A percentile compares a stretch with the other conserved stretches of the same genome.
phyloP scores from a whole-genome alignment of 2,888 invertebrate genomes.

The Drosophila mimetica region DNA sequence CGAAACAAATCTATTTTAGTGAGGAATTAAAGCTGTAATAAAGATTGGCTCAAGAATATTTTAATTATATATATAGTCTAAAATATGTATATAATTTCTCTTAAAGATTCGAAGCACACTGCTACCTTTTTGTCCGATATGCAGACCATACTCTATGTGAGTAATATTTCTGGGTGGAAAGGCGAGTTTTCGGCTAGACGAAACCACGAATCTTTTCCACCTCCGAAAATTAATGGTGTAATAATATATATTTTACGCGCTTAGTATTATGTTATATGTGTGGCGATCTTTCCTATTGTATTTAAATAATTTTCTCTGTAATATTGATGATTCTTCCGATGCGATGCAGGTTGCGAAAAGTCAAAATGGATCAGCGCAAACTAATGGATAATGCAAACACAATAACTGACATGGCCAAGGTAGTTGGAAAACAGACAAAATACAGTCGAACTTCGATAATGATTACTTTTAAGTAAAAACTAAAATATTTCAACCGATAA shows the following conservation, averaged over 20 bases:
- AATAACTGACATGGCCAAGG: constrained; percentile 99
- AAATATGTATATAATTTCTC: too few relatives aligned
- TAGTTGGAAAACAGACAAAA: constrained; percentile 85
- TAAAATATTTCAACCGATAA: too few relatives aligned
- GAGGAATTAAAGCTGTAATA: too few relatives aligned
- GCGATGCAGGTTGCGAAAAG: constrained; percentile 94
- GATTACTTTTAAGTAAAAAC: background rate
- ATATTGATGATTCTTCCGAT: constrained; percentile 65
- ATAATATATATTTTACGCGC: constrained; percentile 1
- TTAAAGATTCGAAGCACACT: constrained; percentile 1
- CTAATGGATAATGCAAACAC: constrained; percentile 99
- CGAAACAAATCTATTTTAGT: background rate
- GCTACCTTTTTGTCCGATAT: constrained; percentile 6
- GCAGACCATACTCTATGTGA: background rate
- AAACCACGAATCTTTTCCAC: constrained; percentile 4
- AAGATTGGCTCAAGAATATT: too few relatives aligned
- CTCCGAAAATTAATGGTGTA: background rate
- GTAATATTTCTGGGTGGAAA: constrained; percentile 1
- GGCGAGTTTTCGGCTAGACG: constrained; percentile 18
- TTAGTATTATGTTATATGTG: constrained; percentile 23
- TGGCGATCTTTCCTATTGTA: background rate
- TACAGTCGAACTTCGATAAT: constrained; percentile 1
- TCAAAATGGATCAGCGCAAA: constrained; percentile 99
- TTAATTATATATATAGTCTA: too few relatives aligned
- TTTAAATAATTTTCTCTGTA: constrained; percentile 38